A percentile compares a stretch with the other conserved stretches of the same genome.
phyloP scores from a whole-genome alignment of 2,113 vertebrate species.

The Cheirogaleus medius region DNA sequence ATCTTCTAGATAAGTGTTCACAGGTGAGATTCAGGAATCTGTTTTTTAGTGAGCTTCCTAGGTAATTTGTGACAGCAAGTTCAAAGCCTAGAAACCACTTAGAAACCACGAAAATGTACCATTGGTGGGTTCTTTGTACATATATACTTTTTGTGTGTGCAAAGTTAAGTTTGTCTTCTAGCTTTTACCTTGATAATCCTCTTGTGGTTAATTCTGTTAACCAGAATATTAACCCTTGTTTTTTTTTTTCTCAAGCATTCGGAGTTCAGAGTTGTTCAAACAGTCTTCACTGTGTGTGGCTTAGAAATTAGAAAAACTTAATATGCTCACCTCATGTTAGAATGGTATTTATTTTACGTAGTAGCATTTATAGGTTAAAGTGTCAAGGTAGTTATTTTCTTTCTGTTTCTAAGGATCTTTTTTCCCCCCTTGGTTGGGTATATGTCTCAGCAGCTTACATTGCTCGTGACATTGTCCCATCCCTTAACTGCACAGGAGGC shows the following conservation, averaged over 20 bases:
- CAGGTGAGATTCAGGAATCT: background rate
- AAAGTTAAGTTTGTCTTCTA: background rate
- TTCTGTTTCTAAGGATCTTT: background rate
- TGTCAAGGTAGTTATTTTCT: background rate
- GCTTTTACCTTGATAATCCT: background rate
- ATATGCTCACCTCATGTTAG: background rate
- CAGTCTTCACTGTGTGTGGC: background rate
- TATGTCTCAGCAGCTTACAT: background rate
- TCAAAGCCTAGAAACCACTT: background rate
- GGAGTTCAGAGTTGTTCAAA: background rate
- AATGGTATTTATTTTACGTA: background rate
- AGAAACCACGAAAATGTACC: background rate
- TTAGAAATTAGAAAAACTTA: conserved; percentile 44
- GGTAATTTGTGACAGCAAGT: background rate
- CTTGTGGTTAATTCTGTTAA: background rate
- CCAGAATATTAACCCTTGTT: background rate
- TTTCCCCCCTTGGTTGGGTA: background rate
- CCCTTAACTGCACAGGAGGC: background rate
- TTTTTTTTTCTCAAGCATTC: background rate
- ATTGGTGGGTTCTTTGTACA: background rate
- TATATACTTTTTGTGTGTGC: background rate
- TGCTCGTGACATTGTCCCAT: background rate
- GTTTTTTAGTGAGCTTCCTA: background rate
- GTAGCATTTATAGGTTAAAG: background rate
- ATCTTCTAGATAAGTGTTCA: background rate